Percentiles rank a stretch among this genome's conserved stretches.
These are phyloP conservation scores for Marisa cornuarietis DNA, from an alignment of 1,140 invertebrate genomes.

Conservation along the genomic window DNA sequence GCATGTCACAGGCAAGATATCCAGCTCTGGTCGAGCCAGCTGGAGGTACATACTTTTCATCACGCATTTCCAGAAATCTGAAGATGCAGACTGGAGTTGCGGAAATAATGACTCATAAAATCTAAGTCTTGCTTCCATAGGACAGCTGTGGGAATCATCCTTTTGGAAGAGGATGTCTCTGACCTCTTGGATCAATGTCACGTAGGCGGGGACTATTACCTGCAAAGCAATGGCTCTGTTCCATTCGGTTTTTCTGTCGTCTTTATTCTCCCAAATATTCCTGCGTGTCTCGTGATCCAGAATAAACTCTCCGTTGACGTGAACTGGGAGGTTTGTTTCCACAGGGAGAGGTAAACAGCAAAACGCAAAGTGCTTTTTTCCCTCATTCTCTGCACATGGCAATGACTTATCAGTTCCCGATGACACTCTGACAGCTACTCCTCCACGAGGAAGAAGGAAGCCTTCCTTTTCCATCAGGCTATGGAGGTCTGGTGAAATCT, in stretches of 20 bases:
- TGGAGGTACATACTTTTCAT: constrained; percentile 6
- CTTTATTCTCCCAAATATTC: constrained; percentile 46
- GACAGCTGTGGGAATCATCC: not conserved
- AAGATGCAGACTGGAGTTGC: not conserved
- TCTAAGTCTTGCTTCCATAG: constrained; percentile 2
- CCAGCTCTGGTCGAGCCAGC: constrained; percentile 1
- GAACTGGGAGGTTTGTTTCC: constrained; percentile 54
- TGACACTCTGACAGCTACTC: constrained; percentile 42
- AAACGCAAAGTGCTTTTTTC: constrained; percentile 38
- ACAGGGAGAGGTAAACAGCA: constrained; percentile 60
- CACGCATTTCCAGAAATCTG: constrained; percentile 28
- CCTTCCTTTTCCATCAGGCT: constrained; percentile 32
- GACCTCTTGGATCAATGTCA: constrained; percentile 9
- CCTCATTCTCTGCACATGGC: not conserved
- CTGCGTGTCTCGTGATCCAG: constrained; percentile 57
- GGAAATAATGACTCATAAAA: constrained; percentile 34
- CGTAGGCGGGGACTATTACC: constrained; percentile 49
- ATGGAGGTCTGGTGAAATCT: constrained; percentile 23
- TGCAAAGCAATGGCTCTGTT: constrained; percentile 41
- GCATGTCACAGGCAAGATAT: constrained; percentile 15
- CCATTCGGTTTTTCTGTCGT: constrained; percentile 42
- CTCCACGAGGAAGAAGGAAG: constrained; percentile 53
- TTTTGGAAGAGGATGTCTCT: not conserved
- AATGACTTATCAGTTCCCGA: not conserved
- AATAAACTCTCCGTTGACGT: constrained; percentile 63